phyloP scores from a whole-genome alignment of 2,797 vertebrate genomes.

The Anas bernieri region DNA sequence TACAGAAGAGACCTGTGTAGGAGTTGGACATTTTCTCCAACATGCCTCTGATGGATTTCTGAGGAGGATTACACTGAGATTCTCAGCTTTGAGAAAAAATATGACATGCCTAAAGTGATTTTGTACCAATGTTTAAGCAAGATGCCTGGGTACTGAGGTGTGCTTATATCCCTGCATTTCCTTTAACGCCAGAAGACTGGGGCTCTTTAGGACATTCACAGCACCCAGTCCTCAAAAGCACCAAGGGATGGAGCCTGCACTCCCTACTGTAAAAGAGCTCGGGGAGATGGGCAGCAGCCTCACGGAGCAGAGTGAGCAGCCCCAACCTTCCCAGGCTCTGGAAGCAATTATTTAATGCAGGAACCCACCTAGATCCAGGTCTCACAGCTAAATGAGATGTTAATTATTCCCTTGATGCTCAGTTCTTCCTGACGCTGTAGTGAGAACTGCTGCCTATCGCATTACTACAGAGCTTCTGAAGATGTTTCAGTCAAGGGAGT shows the following conservation, averaged over 20 bases:
- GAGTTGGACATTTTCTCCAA: neutral
- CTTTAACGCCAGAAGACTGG: neutral
- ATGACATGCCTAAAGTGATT: neutral
- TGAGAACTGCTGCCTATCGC: neutral
- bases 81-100: neutral
- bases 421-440: neutral
- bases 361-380: neutral
- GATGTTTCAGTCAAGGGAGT: neutral
- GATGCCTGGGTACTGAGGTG: no score
- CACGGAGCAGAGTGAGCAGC: neutral
- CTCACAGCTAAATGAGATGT: slow-evolving; percentile 16
- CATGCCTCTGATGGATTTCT: neutral
- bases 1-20: neutral
- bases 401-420: neutral
- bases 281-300: neutral
- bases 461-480: neutral
- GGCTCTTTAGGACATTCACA: neutral
- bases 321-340: neutral
- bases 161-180: neutral
- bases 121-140: neutral
- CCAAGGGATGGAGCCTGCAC: neutral
- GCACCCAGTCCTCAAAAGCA: neutral
- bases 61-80: neutral
- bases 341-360: neutral
- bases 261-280: neutral